Evolutionary conservation across 1,140 invertebrate species (phyloP).

Genomic region (Daktulosphaira vitifoliae): DNA sequence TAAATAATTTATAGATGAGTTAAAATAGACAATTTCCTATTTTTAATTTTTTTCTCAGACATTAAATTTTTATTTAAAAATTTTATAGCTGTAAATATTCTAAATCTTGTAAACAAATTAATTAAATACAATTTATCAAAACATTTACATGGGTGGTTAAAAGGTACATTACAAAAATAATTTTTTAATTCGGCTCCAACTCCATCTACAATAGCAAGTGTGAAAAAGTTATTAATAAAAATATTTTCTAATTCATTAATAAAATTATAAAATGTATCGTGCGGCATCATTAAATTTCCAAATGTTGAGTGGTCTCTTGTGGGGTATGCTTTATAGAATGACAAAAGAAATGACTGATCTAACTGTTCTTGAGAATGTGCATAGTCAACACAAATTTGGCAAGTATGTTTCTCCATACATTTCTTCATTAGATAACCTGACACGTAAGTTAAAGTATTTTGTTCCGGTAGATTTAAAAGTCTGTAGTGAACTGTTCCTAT

Average conservation of each 20-base stretch:
- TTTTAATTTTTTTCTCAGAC: neutral
- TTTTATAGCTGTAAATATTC: neutral
- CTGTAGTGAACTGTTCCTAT: neutral
- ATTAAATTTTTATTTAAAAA: neutral
- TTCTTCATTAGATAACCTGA: neutral
- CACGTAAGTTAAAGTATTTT: neutral
- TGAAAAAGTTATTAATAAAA: conserved; percentile 2
- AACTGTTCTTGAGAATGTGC: neutral
- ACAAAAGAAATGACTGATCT: conserved; percentile 1
- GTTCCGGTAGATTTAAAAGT: conserved; percentile 2
- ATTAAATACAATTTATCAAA: neutral
- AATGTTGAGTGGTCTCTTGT: neutral
- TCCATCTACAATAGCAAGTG: neutral
- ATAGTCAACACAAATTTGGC: neutral
- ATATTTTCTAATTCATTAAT: neutral
- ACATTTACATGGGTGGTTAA: neutral
- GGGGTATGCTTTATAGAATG: neutral
- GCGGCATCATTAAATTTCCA: neutral
- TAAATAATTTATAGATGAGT: neutral
- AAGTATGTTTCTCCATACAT: conserved; percentile 1
- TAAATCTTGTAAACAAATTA: neutral
- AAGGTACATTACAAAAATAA: neutral
- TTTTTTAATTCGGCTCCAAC: neutral
- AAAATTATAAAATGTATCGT: neutral
- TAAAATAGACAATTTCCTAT: neutral